Evolutionary conservation across 2,888 invertebrate genomes (phyloP).

Genomic region (Agriopis aurantiaria): DNA sequence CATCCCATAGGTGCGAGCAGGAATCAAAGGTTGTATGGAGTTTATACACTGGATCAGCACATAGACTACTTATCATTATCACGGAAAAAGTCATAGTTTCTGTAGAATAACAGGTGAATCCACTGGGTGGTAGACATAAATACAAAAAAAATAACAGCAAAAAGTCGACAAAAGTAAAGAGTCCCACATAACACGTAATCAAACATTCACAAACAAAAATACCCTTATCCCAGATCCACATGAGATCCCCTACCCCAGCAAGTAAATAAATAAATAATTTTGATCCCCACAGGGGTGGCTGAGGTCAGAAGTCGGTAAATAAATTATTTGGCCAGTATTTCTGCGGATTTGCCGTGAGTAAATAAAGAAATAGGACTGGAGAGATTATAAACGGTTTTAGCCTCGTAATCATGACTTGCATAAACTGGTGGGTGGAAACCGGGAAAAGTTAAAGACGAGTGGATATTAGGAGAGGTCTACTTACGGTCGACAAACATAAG

Average conservation of each 20-base stretch:
- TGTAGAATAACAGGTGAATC: too few relatives aligned
- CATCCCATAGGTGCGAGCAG: too few relatives aligned
- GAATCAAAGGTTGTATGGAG: too few relatives aligned
- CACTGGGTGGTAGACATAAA: not conserved
- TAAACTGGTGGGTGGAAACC: not conserved
- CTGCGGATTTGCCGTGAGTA: slow-evolving; percentile 7
- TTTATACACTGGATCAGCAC: too few relatives aligned
- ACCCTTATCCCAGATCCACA: slow-evolving; percentile 2
- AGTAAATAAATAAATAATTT: slow-evolving; percentile 32
- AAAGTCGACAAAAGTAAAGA: not conserved
- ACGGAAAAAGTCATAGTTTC: too few relatives aligned
- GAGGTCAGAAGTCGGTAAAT: slow-evolving; percentile 27
- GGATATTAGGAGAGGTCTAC: too few relatives aligned
- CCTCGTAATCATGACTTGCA: slow-evolving; percentile 8
- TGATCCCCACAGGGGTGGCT: slow-evolving; percentile 18
- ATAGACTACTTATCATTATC: too few relatives aligned
- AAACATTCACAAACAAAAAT: slow-evolving; percentile 19
- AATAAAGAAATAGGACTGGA: slow-evolving; percentile 20
- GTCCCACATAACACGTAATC: slow-evolving; percentile 10
- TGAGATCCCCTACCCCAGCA: slow-evolving; percentile 22
- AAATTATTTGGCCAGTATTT: slow-evolving; percentile 13
- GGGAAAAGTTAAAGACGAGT: not conserved
- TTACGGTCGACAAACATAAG: too few relatives aligned
- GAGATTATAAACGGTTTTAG: slow-evolving; percentile 12
- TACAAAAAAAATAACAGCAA: not conserved